Evolutionary conservation across 2,888 invertebrate genomes (phyloP).

Genomic region (Drosophila stalkeri): DNA sequence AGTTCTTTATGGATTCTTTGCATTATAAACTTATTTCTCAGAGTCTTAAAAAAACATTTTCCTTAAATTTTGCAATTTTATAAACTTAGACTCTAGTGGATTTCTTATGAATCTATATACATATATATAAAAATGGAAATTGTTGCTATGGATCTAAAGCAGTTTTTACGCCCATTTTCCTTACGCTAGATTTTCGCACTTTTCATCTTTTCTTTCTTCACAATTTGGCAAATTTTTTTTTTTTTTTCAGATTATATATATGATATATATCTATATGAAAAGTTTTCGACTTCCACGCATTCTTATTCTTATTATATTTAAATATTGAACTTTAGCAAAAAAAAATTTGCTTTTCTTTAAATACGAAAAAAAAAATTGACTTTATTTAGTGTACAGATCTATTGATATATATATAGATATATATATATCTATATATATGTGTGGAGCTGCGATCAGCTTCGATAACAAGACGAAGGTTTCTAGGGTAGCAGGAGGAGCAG

Average conservation of each 20-base stretch:
- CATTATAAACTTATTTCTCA: too few species aligned
- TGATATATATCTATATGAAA: too few species aligned
- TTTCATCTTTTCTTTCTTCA: too few species aligned
- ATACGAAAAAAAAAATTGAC: constrained; percentile 21
- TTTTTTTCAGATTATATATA: background rate
- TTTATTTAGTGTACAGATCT: constrained; percentile 27
- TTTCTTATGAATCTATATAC: background rate
- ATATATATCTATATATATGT: constrained; percentile 12
- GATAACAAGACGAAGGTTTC: background rate
- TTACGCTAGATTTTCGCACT: too few species aligned
- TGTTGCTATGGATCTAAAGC: too few species aligned
- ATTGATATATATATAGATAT: constrained; percentile 9
- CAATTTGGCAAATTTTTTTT: too few species aligned
- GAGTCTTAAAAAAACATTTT: background rate
- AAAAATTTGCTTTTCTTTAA: background rate
- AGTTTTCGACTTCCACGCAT: background rate
- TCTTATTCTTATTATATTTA: background rate
- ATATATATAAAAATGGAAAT: background rate
- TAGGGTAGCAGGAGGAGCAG: background rate
- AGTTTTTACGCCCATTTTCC: too few species aligned
- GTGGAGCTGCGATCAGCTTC: background rate
- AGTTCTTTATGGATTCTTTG: background rate
- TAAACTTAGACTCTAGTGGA: background rate
- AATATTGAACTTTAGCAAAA: background rate
- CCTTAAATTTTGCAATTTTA: background rate